Evolutionary conservation across 2,888 invertebrate genomes (phyloP).

Genomic region (Orchesellides sinensis): DNA sequence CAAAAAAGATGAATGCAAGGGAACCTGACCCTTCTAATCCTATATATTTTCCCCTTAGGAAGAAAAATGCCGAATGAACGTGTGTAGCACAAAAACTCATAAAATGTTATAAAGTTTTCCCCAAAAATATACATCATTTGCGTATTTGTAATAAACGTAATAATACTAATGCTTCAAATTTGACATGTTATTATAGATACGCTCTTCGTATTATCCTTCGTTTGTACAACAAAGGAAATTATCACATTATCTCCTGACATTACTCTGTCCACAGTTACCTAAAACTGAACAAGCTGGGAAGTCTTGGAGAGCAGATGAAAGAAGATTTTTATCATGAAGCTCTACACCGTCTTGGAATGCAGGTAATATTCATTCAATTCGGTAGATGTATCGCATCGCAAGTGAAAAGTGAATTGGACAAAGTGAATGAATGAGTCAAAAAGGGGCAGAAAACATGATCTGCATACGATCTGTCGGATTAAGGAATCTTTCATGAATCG

Average conservation of each 20-base stretch:
- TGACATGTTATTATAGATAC: conserved; percentile 39
- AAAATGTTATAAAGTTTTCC: conserved; percentile 10
- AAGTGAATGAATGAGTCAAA: conserved; percentile 60
- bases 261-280: conserved; percentile 31
- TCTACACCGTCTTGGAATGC: conserved; percentile 11
- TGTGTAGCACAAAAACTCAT: neutral
- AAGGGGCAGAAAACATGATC: conserved; percentile 68
- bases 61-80: neutral
- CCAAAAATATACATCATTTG: conserved; percentile 23
- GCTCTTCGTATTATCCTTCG: neutral
- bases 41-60: conserved; percentile 35
- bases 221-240: neutral
- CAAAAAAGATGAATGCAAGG: conserved; percentile 46
- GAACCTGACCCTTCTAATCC: conserved; percentile 56
- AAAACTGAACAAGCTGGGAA: conserved; percentile 36
- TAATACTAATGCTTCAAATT: conserved; percentile 24
- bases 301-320: conserved; percentile 18
- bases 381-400: conserved; percentile 24
- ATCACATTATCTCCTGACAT: neutral
- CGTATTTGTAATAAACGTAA: conserved; percentile 4
- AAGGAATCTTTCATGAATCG: conserved; percentile 60
- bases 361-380: neutral
- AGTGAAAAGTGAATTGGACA: conserved; percentile 26
- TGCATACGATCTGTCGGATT: conserved; percentile 73
- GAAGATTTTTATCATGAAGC: conserved; percentile 23